These are phyloP conservation scores for Bugula neritina DNA, from an alignment of 2,888 invertebrate species.

Conservation along the genomic window DNA sequence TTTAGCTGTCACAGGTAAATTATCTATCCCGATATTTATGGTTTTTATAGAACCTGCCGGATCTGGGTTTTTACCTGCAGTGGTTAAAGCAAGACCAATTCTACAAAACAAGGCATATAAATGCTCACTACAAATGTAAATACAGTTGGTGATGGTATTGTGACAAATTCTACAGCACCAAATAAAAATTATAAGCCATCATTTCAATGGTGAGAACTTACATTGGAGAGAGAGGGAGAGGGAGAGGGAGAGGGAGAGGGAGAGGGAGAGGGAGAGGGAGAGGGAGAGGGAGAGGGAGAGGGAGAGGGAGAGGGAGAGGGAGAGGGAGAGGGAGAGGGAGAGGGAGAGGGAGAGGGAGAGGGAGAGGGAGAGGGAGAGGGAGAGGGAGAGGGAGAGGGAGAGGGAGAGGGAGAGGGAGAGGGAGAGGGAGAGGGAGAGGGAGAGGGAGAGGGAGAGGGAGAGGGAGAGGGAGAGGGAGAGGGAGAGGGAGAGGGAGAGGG, in stretches of 20 bases:
- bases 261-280: conserved; percentile 1
- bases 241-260: background rate
- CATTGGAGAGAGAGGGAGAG: background rate
- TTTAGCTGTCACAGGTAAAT: conserved; percentile 61
- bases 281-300: conserved; percentile 6
- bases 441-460: conserved; percentile 6
- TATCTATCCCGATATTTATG: conserved; percentile 61
- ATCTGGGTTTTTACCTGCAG: conserved; percentile 59
- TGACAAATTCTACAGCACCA: too few species aligned
- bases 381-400: conserved; percentile 6
- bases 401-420: conserved; percentile 6
- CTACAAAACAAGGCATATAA: conserved; percentile 52
- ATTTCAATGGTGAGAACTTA: background rate
- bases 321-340: conserved; percentile 6
- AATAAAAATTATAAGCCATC: too few species aligned
- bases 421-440: conserved; percentile 6
- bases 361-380: conserved; percentile 6
- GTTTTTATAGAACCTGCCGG: conserved; percentile 55
- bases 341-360: conserved; percentile 6
- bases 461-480: conserved; percentile 6
- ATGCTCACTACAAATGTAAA: too few species aligned
- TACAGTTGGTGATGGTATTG: too few species aligned
- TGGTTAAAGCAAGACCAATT: conserved; percentile 59
- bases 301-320: conserved; percentile 6
- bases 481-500: conserved; percentile 6